These are phyloP conservation scores for Anser brachyrhynchus DNA, from an alignment of 2,113 vertebrate species.

Conservation along the genomic window DNA sequence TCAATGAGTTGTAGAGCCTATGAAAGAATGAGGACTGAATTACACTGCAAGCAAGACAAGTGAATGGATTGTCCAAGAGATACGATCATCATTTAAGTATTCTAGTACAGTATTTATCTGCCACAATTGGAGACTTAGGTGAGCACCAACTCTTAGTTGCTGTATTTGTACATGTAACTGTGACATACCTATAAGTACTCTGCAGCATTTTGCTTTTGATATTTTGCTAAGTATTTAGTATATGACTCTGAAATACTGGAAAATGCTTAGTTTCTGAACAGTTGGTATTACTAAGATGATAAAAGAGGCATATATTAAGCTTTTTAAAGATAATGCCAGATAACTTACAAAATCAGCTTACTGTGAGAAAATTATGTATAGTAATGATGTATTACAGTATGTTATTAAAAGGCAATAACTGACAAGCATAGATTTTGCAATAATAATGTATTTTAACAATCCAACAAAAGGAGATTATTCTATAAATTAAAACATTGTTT, in stretches of 20 bases:
- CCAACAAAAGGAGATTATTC: neutral
- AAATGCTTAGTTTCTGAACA: neutral
- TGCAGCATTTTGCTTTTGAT: neutral
- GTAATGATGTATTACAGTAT: neutral
- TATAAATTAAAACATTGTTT: neutral
- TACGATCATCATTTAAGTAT: neutral
- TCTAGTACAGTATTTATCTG: neutral
- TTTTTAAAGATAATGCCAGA: neutral
- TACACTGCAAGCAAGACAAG: neutral
- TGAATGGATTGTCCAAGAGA: neutral
- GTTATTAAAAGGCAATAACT: neutral
- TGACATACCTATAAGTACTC: neutral
- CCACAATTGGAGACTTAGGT: neutral
- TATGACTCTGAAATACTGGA: neutral
- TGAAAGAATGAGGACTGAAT: neutral
- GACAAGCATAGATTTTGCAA: neutral
- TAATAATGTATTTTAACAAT: neutral
- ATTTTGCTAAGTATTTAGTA: neutral
- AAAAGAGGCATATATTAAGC: neutral
- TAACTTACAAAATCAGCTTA: neutral
- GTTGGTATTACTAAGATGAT: neutral
- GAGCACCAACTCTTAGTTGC: neutral
- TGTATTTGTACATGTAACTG: neutral
- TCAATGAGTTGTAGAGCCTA: neutral
- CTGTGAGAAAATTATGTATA: neutral